Percentiles rank a stretch among this genome's conserved stretches.
phyloP scores from a whole-genome alignment of 1,140 invertebrate genomes.

The Diuraphis noxia region DNA sequence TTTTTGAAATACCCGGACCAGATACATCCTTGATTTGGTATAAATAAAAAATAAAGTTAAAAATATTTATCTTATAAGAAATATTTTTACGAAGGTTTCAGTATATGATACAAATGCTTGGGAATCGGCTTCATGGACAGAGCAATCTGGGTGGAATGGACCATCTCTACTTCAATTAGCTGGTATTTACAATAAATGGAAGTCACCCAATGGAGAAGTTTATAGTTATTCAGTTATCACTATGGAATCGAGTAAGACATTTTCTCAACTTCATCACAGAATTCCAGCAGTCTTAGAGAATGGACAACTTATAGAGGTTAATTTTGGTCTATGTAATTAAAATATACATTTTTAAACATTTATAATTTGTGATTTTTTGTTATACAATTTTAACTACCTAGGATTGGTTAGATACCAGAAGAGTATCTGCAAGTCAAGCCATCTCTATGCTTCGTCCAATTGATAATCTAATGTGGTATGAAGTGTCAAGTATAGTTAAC shows the following conservation, averaged over 20 bases:
- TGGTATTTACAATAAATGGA: slow-evolving; percentile 75
- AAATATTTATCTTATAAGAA: neutral
- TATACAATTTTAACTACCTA: slow-evolving; percentile 58
- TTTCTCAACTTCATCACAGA: slow-evolving; percentile 77
- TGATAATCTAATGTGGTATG: slow-evolving; percentile 67
- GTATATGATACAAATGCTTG: slow-evolving; percentile 66
- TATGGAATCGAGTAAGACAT: slow-evolving; percentile 70
- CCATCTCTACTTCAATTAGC: slow-evolving; percentile 73
- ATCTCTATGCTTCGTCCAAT: slow-evolving; percentile 64
- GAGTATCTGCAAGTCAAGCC: slow-evolving; percentile 65
- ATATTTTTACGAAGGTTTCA: slow-evolving; percentile 59
- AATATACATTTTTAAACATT: neutral
- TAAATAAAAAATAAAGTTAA: neutral
- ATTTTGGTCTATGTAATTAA: slow-evolving; percentile 11
- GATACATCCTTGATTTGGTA: neutral
- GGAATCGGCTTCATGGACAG: slow-evolving; percentile 62
- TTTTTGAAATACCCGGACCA: neutral
- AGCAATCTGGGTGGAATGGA: slow-evolving; percentile 67
- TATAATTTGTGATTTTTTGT: neutral
- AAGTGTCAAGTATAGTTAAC: slow-evolving; percentile 73
- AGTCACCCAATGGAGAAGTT: slow-evolving; percentile 63
- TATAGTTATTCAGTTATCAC: slow-evolving; percentile 80
- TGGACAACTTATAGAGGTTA: slow-evolving; percentile 70
- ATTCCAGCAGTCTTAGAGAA: slow-evolving; percentile 76
- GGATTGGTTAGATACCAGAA: slow-evolving; percentile 72